These are phyloP conservation scores for Verasper variegatus DNA, from an alignment of 2,113 vertebrate species.

Conservation along the genomic window DNA sequence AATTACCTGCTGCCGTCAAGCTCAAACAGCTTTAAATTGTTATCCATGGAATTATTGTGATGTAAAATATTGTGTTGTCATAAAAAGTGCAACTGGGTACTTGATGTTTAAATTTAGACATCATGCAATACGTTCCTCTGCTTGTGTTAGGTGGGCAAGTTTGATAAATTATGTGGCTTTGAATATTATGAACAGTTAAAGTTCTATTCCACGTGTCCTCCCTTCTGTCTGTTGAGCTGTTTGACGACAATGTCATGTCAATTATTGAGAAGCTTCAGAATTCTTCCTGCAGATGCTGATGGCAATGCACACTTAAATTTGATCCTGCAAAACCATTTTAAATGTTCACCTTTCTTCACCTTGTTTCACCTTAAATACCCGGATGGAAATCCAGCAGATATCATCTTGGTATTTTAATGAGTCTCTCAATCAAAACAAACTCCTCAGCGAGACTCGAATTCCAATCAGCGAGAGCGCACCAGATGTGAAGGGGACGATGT, in stretches of 20 bases:
- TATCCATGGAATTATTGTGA: neutral
- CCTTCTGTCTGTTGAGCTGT: neutral
- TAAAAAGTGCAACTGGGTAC: neutral
- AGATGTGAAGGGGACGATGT: constrained; percentile 31
- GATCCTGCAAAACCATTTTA: neutral
- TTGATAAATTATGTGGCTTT: neutral
- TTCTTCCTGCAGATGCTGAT: too few relatives aligned
- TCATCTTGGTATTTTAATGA: constrained; percentile 30
- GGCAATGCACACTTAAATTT: neutral
- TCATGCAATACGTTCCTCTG: neutral
- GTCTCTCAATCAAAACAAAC: constrained; percentile 43
- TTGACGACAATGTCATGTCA: neutral
- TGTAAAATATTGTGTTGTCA: constrained; percentile 3
- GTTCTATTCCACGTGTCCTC: neutral
- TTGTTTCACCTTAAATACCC: neutral
- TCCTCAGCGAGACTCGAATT: constrained; percentile 5
- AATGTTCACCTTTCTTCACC: neutral
- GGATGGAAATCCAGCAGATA: neutral
- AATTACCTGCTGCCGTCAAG: neutral
- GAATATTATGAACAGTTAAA: neutral
- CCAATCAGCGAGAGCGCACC: constrained; percentile 7
- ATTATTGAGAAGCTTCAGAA: too few relatives aligned
- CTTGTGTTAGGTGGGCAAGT: neutral
- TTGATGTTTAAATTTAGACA: neutral
- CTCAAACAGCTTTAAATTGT: neutral